Percentiles rank a stretch among this genome's conserved stretches.
phyloP scores from a whole-genome alignment of 2,888 invertebrate genomes.

The Calameuta idolon region DNA sequence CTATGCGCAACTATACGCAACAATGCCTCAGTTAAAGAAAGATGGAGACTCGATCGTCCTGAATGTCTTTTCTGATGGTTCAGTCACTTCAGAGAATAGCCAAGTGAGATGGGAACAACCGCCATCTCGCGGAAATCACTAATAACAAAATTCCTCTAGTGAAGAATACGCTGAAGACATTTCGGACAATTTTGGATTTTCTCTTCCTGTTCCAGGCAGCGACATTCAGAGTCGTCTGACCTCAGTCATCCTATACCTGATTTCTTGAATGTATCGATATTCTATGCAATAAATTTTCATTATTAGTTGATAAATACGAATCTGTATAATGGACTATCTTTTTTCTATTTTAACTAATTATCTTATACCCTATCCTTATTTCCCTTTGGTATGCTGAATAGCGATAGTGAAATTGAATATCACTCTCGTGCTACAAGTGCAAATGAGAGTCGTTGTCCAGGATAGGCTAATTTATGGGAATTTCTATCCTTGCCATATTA shows the following conservation, averaged over 20 bases:
- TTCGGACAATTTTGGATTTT: too few species aligned
- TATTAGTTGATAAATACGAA: background rate
- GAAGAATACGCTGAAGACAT: background rate
- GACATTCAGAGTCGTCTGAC: background rate
- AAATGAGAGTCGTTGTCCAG: slow-evolving; percentile 36
- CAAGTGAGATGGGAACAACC: background rate
- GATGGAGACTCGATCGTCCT: background rate
- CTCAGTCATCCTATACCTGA: background rate
- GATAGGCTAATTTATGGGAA: slow-evolving; percentile 41
- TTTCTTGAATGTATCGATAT: background rate
- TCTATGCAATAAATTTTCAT: background rate
- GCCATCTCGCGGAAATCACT: slow-evolving; percentile 2
- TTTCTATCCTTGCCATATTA: slow-evolving; percentile 28
- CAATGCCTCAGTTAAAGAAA: background rate
- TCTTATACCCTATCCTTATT: too few species aligned
- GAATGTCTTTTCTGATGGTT: background rate
- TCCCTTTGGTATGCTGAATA: slow-evolving; percentile 17
- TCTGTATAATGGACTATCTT: background rate
- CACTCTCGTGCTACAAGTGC: slow-evolving; percentile 30
- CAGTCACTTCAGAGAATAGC: background rate
- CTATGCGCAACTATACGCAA: background rate
- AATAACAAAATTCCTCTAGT: background rate
- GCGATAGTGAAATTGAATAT: slow-evolving; percentile 38
- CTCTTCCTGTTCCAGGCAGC: background rate
- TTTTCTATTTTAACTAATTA: background rate